phyloP scores from a whole-genome alignment of 30 jellyfish, hydroid and myxozoan genomes.

The Mastigias papua region DNA sequence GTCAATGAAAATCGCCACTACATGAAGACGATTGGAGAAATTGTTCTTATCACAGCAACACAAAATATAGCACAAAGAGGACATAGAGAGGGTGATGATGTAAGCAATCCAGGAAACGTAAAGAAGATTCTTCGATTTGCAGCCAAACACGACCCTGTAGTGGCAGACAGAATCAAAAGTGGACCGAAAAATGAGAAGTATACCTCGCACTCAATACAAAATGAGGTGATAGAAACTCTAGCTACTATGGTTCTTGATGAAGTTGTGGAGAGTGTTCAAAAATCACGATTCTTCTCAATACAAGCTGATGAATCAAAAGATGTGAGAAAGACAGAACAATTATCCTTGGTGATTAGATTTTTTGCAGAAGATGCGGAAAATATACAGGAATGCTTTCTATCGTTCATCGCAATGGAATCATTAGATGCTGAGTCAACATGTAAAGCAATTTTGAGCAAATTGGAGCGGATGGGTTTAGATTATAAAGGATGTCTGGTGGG shows the following conservation, averaged over 20 bases:
- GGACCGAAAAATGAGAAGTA: slow-evolving; percentile 50
- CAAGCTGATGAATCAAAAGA: slow-evolving; percentile 53
- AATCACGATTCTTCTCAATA: slow-evolving; percentile 18
- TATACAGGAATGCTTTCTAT: slow-evolving; percentile 21
- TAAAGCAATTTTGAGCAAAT: too few relatives aligned
- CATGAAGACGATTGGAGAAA: too few relatives aligned
- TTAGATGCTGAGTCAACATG: too few relatives aligned
- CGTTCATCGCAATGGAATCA: too few relatives aligned
- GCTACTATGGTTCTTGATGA: slow-evolving; percentile 34
- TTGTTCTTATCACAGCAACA: too few relatives aligned
- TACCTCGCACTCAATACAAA: slow-evolving; percentile 33
- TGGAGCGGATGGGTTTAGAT: slow-evolving; percentile 55
- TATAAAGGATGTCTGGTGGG: slow-evolving; percentile 37
- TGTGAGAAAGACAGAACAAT: slow-evolving; percentile 19
- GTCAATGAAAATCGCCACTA: too few relatives aligned
- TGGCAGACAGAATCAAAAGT: slow-evolving; percentile 29
- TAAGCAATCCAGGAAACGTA: slow-evolving; percentile 16
- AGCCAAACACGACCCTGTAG: slow-evolving; percentile 44
- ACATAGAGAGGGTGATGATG: background rate
- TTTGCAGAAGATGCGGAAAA: slow-evolving; percentile 6
- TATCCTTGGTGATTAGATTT: slow-evolving; percentile 7
- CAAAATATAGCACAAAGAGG: too few relatives aligned
- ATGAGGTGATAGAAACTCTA: slow-evolving; percentile 11
- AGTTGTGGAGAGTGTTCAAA: slow-evolving; percentile 10
- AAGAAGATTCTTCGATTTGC: slow-evolving; percentile 10